Conservation (phyloP, 2,797 vertebrate genomes). For the Tragopan temminckii region DNA sequence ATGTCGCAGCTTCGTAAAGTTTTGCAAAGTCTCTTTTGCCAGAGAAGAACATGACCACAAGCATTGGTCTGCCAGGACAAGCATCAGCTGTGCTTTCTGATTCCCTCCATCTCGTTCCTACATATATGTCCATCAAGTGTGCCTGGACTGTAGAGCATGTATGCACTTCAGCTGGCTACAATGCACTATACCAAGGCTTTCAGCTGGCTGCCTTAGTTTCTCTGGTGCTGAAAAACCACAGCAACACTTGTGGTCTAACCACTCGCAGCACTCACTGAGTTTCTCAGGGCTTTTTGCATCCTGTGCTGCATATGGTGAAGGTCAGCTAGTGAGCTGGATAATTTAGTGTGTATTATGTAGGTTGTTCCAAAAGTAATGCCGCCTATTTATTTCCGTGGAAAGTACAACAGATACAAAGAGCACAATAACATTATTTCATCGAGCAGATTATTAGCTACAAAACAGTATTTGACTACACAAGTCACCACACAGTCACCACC, state of each 20-base stretch:
- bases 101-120: neutral
- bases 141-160: neutral
- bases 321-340: neutral
- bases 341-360: neutral
- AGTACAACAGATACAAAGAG: too few species aligned
- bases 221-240: neutral
- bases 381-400: too few species aligned
- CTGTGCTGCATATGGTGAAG: neutral
- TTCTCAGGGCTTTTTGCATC: neutral
- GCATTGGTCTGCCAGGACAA: accelerated
- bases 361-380: too few species aligned
- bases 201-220: neutral
- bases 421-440: too few species aligned
- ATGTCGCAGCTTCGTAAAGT: accelerated
- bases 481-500: too few species aligned
- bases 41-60: neutral
- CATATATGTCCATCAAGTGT: accelerated
- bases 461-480: too few species aligned
- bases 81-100: neutral
- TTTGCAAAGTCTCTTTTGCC: neutral
- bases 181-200: neutral
- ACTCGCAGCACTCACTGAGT: accelerated
- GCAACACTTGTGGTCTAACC: accelerated
- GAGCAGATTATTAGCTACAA: too few species aligned
- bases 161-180: neutral